Evolutionary conservation across 2,113 vertebrate genomes (phyloP), one percentile per base, ranked within the genome.

Genomic region (Nymphicus hollandicus): DNA sequence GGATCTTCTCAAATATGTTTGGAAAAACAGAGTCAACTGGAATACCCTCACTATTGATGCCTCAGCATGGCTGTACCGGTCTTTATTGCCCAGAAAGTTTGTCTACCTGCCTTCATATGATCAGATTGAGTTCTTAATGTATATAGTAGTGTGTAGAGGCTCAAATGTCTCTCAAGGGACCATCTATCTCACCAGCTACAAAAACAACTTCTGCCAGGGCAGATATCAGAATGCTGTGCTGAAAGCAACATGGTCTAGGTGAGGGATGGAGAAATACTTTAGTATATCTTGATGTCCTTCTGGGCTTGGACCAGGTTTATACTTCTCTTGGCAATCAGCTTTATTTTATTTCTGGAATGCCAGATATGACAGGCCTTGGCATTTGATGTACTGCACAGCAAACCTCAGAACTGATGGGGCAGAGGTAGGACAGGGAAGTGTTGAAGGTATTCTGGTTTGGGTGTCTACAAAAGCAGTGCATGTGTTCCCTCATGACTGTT

Each of bases 21-120:
- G 81, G 89, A 95, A 95, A 96, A 94, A 85, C 53, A 69, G 3
- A 44, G 66, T 85, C 84, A 69, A 20, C 49, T 69, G 87, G 81
- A 91, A 87, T 85, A 65, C 24, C 44, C 56, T 60, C 68, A 70
- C 41, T 86, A 41, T 24, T 10, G 14, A n/a, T 84, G 52, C 69
- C 77, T 88, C 41, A 56, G 83, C 13, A 9, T 35, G 50, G 65
- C 44, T 81, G 58, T 24, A 22, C 25, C 58, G 50, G 44, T 66
- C 31, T 87, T 86, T 68, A 33, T 47, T 86, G 83, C 44, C 61
- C 52, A 68, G 60, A 84, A 80, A 77, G 17, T 65, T 81, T 89
- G 58, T 20, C 87, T 74, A 31, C 49, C 9, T 29, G 24, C 22
- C 61, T 72, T 76, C 28, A 22, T 49, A 19, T 60, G 47, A 77